A percentile compares a stretch with the other conserved stretches of the same genome.
These are phyloP conservation scores for Sturnus vulgaris DNA, from an alignment of 2,113 vertebrate species.

Conservation along the genomic window DNA sequence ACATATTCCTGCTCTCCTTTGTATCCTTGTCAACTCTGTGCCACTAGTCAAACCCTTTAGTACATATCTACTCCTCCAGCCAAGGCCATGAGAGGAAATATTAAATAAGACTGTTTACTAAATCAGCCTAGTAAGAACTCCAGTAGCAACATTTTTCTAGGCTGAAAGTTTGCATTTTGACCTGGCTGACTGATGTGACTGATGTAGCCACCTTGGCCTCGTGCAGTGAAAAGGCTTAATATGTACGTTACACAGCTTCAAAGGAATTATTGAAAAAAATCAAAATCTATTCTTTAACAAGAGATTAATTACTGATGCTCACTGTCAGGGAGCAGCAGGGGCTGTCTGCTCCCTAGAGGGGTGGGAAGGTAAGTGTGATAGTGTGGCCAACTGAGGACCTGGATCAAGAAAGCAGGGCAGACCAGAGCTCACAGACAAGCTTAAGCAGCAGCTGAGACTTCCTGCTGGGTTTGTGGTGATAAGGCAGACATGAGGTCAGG, in stretches of 20 bases:
- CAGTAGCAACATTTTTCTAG: not conserved
- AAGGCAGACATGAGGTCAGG: not conserved
- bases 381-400: accelerated
- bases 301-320: not conserved
- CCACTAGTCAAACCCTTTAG: not conserved
- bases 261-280: not conserved
- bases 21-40: not conserved
- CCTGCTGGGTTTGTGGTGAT: not conserved
- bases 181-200: not conserved
- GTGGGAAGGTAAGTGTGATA: not conserved
- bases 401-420: not conserved
- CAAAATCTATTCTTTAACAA: not conserved
- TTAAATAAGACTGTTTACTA: not conserved
- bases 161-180: not conserved
- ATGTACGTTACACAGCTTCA: not conserved
- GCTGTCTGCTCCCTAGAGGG: not conserved
- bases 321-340: not conserved
- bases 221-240: not conserved
- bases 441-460: not conserved
- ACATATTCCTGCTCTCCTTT: not conserved
- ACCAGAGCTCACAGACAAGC: not conserved
- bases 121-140: not conserved
- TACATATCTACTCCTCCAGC: not conserved
- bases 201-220: not conserved
- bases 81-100: not conserved